Conservation (phyloP, 2,797 vertebrate species). For the Poecilia velifera region DNA sequence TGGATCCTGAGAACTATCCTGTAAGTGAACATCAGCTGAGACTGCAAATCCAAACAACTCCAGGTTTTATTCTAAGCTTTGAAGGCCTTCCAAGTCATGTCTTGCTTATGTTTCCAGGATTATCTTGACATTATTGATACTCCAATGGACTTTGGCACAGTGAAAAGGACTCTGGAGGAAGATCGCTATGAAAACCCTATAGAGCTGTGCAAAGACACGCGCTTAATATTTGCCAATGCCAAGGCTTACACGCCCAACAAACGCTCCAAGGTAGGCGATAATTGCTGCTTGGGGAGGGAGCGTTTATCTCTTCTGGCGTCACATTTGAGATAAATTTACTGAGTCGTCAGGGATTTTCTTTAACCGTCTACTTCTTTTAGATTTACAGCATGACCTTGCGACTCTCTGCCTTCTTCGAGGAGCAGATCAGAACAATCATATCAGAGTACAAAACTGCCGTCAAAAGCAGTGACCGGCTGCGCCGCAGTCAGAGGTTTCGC, state of each 20-base stretch:
- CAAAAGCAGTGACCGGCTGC: conserved; percentile 87
- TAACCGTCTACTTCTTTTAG: conserved; percentile 63
- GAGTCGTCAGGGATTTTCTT: background rate
- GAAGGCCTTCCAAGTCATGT: background rate
- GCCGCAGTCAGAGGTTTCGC: conserved; percentile 88
- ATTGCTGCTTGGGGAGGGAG: conserved; percentile 3
- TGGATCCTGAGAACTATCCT: conserved; percentile 91
- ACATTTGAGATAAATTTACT: background rate
- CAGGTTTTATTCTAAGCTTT: background rate
- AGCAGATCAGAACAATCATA: conserved; percentile 90
- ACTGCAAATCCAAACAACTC: background rate
- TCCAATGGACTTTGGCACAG: conserved; percentile 95
- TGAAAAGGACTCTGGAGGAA: conserved; percentile 87
- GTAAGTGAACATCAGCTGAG: conserved; percentile 74
- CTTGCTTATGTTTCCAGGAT: conserved; percentile 81
- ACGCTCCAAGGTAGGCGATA: conserved; percentile 90
- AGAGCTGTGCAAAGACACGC: conserved; percentile 94
- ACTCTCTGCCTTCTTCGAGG: conserved; percentile 93
- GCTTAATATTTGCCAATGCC: conserved; percentile 95
- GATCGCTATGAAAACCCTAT: conserved; percentile 91
- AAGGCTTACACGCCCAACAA: conserved; percentile 98
- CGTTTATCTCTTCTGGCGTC: background rate
- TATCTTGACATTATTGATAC: conserved; percentile 92
- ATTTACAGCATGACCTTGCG: conserved; percentile 98
- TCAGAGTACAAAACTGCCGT: conserved; percentile 92